Evolutionary conservation across 2,888 invertebrate genomes (phyloP), one percentile per base, ranked within the genome.

Genomic region (Dasypolia templi): DNA sequence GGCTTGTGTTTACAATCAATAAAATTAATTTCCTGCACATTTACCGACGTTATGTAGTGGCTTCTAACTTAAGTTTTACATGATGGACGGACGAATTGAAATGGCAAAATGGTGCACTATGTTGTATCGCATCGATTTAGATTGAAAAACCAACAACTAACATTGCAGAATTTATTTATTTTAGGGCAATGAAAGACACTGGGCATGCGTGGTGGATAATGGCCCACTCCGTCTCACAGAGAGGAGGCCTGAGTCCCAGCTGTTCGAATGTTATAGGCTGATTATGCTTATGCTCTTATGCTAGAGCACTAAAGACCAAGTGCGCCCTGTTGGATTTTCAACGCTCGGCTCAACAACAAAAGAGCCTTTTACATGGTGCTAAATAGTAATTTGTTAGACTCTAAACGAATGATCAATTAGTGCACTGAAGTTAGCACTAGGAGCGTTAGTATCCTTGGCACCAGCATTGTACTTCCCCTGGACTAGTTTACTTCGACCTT

Each of bases 1-100:
- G 14, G 26, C 61, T 51, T 59, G 70, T 82, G 79, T 83, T 72
- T 74, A 70, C 64, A 78, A 83, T 75, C 71, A 67, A 85, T 77
- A 66, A 66, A 85, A 85, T 77, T 69, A 66, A 85, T 67, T 66
- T 62, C 42, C 61, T 49, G 72, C 69, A 51, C 62, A 62, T 65
- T 44, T 35, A 19, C 35, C 51, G 49, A 14, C n/a, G 51, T 62
- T 82, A 82, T 82, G 72, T 58, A 19, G 17, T 55, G 14, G 53
- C 62, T 70, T 44, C 53, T 58, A 17, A 58, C 53, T 53, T 53
- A 2, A 35, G 42, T 44, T 51, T n/a, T 32, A 53, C 42, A 29
- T 42, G 55, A 2, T 9, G 39, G 32, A 58, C 17, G 7, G n/a
- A n/a, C 7, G 19, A 19, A 29, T 22, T 51, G 39, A 22, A 49